Conservation (phyloP, 2,888 invertebrate species). For the Saturnia pavonia region DNA sequence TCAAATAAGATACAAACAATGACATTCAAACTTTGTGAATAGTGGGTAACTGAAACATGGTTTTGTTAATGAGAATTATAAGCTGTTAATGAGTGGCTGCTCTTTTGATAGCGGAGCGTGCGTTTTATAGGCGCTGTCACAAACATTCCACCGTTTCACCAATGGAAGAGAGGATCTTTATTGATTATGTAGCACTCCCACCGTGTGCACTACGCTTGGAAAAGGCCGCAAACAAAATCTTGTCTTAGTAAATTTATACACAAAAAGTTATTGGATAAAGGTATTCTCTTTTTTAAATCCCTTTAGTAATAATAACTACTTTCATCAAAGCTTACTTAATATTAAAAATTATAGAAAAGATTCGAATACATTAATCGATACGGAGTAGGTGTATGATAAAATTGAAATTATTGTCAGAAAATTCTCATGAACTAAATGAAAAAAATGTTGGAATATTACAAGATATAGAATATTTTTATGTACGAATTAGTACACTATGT, state of each 20-base stretch:
- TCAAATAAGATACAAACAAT: too few relatives aligned
- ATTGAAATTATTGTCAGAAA: too few relatives aligned
- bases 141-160: slow-evolving; percentile 41
- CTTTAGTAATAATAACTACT: too few relatives aligned
- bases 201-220: slow-evolving; percentile 1
- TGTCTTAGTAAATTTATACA: neutral
- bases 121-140: slow-evolving; percentile 56
- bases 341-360: too few relatives aligned
- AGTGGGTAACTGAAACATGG: neutral
- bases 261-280: neutral
- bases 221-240: slow-evolving; percentile 14
- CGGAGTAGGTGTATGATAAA: too few relatives aligned
- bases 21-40: neutral
- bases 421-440: too few relatives aligned
- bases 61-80: neutral
- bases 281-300: neutral
- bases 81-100: neutral
- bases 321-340: too few relatives aligned
- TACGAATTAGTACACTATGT: too few relatives aligned
- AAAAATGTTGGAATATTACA: too few relatives aligned
- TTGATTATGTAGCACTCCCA: slow-evolving; percentile 39
- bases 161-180: slow-evolving; percentile 36
- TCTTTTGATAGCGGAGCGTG: slow-evolving; percentile 33
- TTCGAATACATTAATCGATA: too few relatives aligned
- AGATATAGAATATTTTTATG: too few relatives aligned